phyloP scores from a whole-genome alignment of 2,797 vertebrate genomes.

The Synaphobranchus kaupii region DNA sequence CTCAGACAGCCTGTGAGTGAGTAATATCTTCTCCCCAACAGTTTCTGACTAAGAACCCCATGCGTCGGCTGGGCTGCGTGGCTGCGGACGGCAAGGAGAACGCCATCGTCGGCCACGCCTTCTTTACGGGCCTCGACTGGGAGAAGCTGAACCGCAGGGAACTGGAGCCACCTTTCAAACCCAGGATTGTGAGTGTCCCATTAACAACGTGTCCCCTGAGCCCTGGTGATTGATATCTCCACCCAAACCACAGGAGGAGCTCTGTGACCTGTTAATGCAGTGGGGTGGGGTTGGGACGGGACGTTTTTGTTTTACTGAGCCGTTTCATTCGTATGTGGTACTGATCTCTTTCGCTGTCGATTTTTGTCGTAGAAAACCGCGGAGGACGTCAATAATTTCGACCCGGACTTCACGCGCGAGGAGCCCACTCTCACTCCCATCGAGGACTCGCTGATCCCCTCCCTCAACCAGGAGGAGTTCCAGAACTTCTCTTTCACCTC shows the following conservation, averaged over 20 bases:
- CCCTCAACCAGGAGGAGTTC: constrained; percentile 95
- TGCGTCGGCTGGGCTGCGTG: constrained; percentile 84
- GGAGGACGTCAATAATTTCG: constrained; percentile 97
- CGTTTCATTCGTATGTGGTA: neutral
- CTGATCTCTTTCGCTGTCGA: constrained; percentile 3
- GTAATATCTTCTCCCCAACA: constrained; percentile 56
- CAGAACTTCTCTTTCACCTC: constrained; percentile 92
- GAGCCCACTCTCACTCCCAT: constrained; percentile 92
- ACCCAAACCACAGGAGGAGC: neutral
- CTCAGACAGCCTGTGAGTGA: neutral
- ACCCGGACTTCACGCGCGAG: constrained; percentile 96
- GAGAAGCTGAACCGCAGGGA: constrained; percentile 85
- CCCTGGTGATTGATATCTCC: neutral
- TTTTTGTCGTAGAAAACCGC: constrained; percentile 81
- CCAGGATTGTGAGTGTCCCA: constrained; percentile 86
- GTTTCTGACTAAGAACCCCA: constrained; percentile 94
- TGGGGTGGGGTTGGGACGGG: neutral
- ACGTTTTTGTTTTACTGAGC: neutral
- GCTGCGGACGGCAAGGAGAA: constrained; percentile 81
- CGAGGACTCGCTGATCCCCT: constrained; percentile 83
- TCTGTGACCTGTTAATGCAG: neutral
- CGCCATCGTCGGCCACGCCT: constrained; percentile 82
- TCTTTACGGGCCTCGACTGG: constrained; percentile 90
- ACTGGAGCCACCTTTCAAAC: constrained; percentile 92
- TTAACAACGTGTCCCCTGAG: neutral